A percentile compares a stretch with the other conserved stretches of the same genome.
Conservation (phyloP, 2,888 invertebrate species). For the Chesias legatella region DNA sequence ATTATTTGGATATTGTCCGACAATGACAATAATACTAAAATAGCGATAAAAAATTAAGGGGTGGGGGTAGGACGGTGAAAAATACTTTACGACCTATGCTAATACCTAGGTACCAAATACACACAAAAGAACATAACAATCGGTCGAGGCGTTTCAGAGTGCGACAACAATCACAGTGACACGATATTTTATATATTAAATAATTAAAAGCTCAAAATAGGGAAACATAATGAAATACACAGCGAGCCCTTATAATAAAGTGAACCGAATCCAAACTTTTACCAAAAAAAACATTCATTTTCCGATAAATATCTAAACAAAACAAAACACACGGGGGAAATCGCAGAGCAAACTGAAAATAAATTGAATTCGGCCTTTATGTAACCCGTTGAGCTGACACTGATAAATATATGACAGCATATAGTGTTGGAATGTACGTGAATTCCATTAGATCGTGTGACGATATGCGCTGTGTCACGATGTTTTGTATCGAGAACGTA, state of each 20-base stretch:
- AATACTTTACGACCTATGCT: too few species aligned
- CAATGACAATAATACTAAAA: too few species aligned
- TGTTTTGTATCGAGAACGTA: slow-evolving; percentile 22
- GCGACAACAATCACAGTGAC: too few species aligned
- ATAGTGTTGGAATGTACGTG: slow-evolving; percentile 29
- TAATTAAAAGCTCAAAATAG: too few species aligned
- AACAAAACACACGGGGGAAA: slow-evolving; percentile 60
- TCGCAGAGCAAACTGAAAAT: slow-evolving; percentile 54
- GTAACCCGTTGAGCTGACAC: slow-evolving; percentile 39
- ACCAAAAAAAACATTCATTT: slow-evolving; percentile 29
- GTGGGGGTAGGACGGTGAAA: too few species aligned
- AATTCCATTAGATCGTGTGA: slow-evolving; percentile 31
- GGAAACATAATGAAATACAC: too few species aligned
- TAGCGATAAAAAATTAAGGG: too few species aligned
- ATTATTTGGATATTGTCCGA: too few species aligned
- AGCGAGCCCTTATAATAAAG: slow-evolving; percentile 16
- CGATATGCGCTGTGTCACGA: slow-evolving; percentile 12
- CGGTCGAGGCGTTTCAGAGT: too few species aligned
- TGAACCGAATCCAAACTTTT: slow-evolving; percentile 32
- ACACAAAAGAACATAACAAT: too few species aligned
- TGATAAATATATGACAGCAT: slow-evolving; percentile 51
- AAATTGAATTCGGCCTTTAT: slow-evolving; percentile 58
- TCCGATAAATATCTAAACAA: slow-evolving; percentile 42
- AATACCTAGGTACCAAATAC: too few species aligned
- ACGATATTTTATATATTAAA: too few species aligned